Percentiles rank a stretch among this genome's conserved stretches.
Evolutionary conservation across 2,113 vertebrate species (phyloP).

Genomic region (Melanerpes formicivorus): DNA sequence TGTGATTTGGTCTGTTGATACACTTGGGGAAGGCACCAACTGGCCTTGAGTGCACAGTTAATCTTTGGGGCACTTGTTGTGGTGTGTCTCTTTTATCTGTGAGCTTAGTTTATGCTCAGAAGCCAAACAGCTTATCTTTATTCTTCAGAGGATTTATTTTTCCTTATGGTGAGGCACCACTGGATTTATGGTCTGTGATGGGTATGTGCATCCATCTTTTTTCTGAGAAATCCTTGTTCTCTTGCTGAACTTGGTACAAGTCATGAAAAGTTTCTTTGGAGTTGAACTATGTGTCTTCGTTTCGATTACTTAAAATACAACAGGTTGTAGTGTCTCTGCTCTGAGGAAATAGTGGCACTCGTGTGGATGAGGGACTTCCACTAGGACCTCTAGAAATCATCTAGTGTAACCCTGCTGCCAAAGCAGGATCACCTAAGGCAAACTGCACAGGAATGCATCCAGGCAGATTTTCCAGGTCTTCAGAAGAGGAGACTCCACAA

Average conservation of each 20-base stretch:
- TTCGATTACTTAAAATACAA: not conserved
- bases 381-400: no score
- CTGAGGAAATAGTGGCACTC: no score
- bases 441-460: no score
- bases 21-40: not conserved
- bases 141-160: not conserved
- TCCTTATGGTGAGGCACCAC: fast-evolving
- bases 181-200: not conserved
- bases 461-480: no score
- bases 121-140: not conserved
- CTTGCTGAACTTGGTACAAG: not conserved
- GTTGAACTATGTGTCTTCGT: not conserved
- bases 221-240: not conserved
- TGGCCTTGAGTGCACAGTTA: not conserved
- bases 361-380: no score
- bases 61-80: no score
- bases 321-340: no score
- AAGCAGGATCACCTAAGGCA: no score
- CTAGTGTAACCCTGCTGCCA: no score
- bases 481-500: no score
- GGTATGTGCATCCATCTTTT: not conserved
- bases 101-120: not conserved
- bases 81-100: fast-evolving
- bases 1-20: not conserved
- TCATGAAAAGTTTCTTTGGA: not conserved